Evolutionary conservation across 2,797 vertebrate species (phyloP).

Genomic region (Acanthis flammea): DNA sequence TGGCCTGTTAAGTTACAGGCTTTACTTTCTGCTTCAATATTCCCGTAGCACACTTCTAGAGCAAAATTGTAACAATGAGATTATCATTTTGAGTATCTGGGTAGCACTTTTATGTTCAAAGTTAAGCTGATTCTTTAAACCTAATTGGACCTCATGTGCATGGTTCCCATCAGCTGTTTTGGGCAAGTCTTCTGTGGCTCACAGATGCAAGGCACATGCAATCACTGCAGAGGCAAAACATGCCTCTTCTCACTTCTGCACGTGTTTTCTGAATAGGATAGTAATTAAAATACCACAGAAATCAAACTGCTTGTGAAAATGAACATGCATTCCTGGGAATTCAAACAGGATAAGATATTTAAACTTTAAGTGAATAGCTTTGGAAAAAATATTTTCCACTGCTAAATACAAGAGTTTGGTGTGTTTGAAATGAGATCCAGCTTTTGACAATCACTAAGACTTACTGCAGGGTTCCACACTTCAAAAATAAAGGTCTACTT

Average conservation of each 20-base stretch:
- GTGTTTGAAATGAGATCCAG: slow-evolving; percentile 20
- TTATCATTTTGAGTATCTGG: background rate
- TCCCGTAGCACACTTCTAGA: background rate
- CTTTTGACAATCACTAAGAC: slow-evolving; percentile 55
- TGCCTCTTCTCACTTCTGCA: background rate
- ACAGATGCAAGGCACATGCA: background rate
- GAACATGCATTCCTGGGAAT: slow-evolving; percentile 19
- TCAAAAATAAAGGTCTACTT: slow-evolving; percentile 31
- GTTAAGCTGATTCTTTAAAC: background rate
- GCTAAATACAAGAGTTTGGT: slow-evolving; percentile 10
- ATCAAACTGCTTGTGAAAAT: slow-evolving; percentile 50
- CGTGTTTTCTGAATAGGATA: slow-evolving; percentile 13
- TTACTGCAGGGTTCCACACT: slow-evolving; percentile 44
- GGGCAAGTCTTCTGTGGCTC: background rate
- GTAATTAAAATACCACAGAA: slow-evolving; percentile 22
- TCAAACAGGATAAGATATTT: slow-evolving; percentile 40
- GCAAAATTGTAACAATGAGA: background rate
- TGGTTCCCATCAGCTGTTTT: background rate
- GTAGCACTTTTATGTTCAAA: background rate
- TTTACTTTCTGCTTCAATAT: background rate
- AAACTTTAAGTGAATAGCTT: slow-evolving; percentile 60
- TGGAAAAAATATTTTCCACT: slow-evolving; percentile 6
- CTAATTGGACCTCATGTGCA: background rate
- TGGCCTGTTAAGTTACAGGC: background rate
- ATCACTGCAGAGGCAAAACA: background rate